A percentile compares a stretch with the other conserved stretches of the same genome.
These are phyloP conservation scores for Nipponacmea schrenckii DNA, from an alignment of 2,888 invertebrate species.

Conservation along the genomic window DNA sequence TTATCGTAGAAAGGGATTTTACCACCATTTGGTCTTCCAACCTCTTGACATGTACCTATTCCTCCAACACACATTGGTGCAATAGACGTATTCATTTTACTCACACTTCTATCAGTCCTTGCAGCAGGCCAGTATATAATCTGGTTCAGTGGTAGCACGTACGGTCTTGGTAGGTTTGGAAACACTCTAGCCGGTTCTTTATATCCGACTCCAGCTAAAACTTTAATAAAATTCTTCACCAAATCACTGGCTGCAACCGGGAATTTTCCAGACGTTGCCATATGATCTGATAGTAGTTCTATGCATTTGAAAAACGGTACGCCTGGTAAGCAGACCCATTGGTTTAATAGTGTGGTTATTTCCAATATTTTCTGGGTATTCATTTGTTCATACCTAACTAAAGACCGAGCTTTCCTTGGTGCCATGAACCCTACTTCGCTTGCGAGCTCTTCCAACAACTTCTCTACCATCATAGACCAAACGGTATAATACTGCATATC, in stretches of 20 bases:
- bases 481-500: background rate
- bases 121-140: background rate
- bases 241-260: background rate
- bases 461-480: background rate
- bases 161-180: background rate
- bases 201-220: background rate
- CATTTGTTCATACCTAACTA: background rate
- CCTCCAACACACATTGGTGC: background rate
- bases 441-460: background rate
- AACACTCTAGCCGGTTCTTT: background rate
- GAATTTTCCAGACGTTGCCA: background rate
- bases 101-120: background rate
- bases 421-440: background rate
- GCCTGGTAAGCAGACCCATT: background rate
- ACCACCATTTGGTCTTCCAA: background rate
- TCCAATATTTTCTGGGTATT: background rate
- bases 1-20: background rate
- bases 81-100: background rate
- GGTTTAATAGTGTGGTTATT: background rate
- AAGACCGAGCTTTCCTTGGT: background rate
- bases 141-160: background rate
- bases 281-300: background rate
- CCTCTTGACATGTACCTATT: background rate
- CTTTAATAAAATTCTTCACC: background rate
- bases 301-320: background rate